A percentile compares a stretch with the other conserved stretches of the same genome.
Evolutionary conservation across 2,888 invertebrate genomes (phyloP).

Genomic region (Diarsia dahlii): DNA sequence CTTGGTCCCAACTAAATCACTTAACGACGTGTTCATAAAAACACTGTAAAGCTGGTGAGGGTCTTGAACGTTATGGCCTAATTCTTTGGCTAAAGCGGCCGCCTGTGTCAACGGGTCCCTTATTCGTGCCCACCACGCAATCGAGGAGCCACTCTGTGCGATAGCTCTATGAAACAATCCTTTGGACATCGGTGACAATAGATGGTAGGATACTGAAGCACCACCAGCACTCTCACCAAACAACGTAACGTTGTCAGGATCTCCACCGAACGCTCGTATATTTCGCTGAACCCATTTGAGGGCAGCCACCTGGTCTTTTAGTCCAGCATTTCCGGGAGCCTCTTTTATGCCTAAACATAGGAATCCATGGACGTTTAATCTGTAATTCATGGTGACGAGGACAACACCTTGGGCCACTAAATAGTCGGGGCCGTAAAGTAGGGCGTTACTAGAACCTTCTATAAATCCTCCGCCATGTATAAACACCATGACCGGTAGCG

Average conservation of each 20-base stretch:
- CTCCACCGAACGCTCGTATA: slow-evolving; percentile 72
- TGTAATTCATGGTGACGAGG: slow-evolving; percentile 68
- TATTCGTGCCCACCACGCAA: slow-evolving; percentile 67
- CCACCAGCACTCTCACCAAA: slow-evolving; percentile 75
- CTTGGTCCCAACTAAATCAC: slow-evolving; percentile 20
- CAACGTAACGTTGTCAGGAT: slow-evolving; percentile 72
- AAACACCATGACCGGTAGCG: slow-evolving; percentile 68
- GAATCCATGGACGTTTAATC: slow-evolving; percentile 70
- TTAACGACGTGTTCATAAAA: slow-evolving; percentile 27
- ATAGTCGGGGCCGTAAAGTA: slow-evolving; percentile 43
- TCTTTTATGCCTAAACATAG: slow-evolving; percentile 71
- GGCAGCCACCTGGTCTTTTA: slow-evolving; percentile 74
- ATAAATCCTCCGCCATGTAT: slow-evolving; percentile 70
- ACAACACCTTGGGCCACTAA: slow-evolving; percentile 29
- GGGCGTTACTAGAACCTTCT: slow-evolving; percentile 53
- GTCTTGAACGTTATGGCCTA: slow-evolving; percentile 14
- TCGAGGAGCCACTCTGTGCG: slow-evolving; percentile 71
- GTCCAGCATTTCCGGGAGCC: slow-evolving; percentile 73
- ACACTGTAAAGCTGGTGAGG: slow-evolving; percentile 23
- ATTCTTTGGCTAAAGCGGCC: slow-evolving; percentile 14
- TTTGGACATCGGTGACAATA: slow-evolving; percentile 68
- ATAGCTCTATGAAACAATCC: slow-evolving; percentile 73
- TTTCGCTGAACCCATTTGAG: slow-evolving; percentile 71
- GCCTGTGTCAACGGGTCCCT: slow-evolving; percentile 24
- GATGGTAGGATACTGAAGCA: slow-evolving; percentile 67